Percentiles rank a stretch among this genome's conserved stretches.
Evolutionary conservation across 2,888 invertebrate species (phyloP).

Genomic region (Drosophila formosana): DNA sequence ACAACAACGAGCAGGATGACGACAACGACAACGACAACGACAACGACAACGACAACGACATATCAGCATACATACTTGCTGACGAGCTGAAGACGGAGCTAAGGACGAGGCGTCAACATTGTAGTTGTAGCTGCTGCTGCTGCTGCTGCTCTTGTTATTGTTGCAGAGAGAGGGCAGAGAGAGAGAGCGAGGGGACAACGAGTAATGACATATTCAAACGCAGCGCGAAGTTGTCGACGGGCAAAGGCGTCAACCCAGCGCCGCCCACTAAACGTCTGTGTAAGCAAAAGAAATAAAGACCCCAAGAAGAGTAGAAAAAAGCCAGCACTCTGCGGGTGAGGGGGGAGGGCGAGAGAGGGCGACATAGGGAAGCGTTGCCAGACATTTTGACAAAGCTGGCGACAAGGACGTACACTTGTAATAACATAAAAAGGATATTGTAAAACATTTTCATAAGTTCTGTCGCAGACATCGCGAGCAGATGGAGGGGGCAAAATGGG

Average conservation of each 20-base stretch:
- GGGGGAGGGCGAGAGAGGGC: not conserved
- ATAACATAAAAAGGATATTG: constrained; percentile 84
- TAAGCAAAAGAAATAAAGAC: constrained; percentile 21
- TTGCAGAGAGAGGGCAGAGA: constrained; percentile 11
- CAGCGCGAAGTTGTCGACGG: constrained; percentile 78
- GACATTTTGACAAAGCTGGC: constrained; percentile 83
- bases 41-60: constrained; percentile 40
- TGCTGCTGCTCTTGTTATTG: constrained; percentile 33
- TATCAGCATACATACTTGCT: constrained; percentile 61
- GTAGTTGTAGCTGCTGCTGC: constrained; percentile 49
- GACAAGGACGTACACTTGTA: constrained; percentile 83
- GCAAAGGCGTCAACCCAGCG: constrained; percentile 57
- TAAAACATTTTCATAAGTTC: constrained; percentile 83
- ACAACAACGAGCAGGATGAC: constrained; percentile 13
- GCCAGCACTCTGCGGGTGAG: constrained; percentile 11
- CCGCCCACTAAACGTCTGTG: constrained; percentile 25
- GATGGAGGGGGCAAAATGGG: not conserved
- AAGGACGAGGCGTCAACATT: constrained; percentile 70
- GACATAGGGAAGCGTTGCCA: constrained; percentile 65
- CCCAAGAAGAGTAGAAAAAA: constrained; percentile 6
- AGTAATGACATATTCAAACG: constrained; percentile 77
- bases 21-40: constrained; percentile 17
- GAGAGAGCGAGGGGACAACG: constrained; percentile 28
- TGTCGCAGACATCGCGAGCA: constrained; percentile 47
- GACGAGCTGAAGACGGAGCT: constrained; percentile 37